Conservation (phyloP, 1,140 invertebrate genomes). For the Macrosteles quadrilineatus region DNA sequence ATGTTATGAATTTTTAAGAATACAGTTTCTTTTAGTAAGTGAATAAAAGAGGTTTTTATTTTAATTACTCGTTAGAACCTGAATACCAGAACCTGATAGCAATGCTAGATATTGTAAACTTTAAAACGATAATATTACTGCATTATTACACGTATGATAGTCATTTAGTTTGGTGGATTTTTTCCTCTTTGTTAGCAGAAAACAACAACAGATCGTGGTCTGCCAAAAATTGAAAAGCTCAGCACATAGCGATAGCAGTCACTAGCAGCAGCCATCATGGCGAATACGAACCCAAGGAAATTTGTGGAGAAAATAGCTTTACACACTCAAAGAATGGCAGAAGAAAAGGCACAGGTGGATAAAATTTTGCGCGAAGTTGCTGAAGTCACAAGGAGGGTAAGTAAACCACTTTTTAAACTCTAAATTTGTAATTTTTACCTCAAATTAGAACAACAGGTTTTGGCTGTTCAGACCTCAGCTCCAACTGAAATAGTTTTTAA, state of each 20-base stretch:
- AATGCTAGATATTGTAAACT: too few species aligned
- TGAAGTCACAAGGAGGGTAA: slow-evolving; percentile 73
- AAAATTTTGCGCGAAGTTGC: slow-evolving; percentile 95
- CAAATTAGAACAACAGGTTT: slow-evolving; percentile 12
- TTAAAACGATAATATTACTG: too few species aligned
- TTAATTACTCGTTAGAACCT: too few species aligned
- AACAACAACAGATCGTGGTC: slow-evolving; percentile 37
- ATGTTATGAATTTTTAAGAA: too few species aligned
- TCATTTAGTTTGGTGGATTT: too few species aligned
- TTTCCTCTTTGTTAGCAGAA: slow-evolving; percentile 26
- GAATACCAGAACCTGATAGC: too few species aligned
- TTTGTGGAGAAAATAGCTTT: slow-evolving; percentile 99
- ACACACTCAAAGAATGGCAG: slow-evolving; percentile 95
- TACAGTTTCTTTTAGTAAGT: too few species aligned
- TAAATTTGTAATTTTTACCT: slow-evolving; percentile 18
- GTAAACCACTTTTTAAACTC: slow-evolving; percentile 39
- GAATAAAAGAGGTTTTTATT: too few species aligned
- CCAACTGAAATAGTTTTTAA: background rate
- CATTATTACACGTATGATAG: too few species aligned
- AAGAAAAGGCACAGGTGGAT: slow-evolving; percentile 94
- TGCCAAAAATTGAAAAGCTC: slow-evolving; percentile 34
- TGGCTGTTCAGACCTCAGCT: slow-evolving; percentile 12
- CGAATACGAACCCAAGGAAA: slow-evolving; percentile 95
- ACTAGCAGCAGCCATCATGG: slow-evolving; percentile 60
- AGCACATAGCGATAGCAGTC: background rate